A percentile compares a stretch with the other conserved stretches of the same genome.
Conservation (phyloP, 2,888 invertebrate genomes). For the Torymus texanus region DNA sequence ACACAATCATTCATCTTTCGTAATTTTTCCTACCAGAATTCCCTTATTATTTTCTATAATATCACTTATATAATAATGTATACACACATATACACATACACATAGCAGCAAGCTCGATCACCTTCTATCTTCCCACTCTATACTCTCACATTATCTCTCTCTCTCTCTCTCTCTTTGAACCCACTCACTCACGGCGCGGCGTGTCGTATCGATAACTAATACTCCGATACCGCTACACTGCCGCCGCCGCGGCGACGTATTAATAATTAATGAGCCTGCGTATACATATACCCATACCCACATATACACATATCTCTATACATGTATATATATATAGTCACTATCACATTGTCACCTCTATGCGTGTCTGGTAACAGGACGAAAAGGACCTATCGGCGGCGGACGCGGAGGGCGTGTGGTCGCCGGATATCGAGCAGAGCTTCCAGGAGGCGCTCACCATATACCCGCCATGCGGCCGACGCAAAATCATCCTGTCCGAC, state of each 20-base stretch:
- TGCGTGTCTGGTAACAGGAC: constrained; percentile 76
- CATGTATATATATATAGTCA: neutral
- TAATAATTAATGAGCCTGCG: constrained; percentile 42
- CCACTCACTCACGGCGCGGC: neutral
- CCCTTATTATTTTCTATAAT: too few species aligned
- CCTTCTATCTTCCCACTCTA: too few species aligned
- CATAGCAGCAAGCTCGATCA: too few species aligned
- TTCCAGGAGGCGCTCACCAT: constrained; percentile 99
- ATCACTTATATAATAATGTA: too few species aligned
- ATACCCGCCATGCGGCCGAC: constrained; percentile 98
- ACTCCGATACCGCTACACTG: constrained; percentile 12
- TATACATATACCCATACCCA: neutral
- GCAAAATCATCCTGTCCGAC: constrained; percentile 99
- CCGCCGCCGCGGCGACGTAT: constrained; percentile 4
- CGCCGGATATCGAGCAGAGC: constrained; percentile 99
- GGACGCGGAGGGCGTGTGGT: constrained; percentile 99
- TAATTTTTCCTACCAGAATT: too few species aligned
- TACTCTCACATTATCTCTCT: neutral
- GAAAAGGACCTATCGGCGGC: constrained; percentile 95
- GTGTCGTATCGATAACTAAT: constrained; percentile 41
- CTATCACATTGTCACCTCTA: neutral
- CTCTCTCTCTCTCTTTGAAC: constrained; percentile 11
- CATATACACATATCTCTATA: constrained; percentile 44
- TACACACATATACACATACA: too few species aligned
- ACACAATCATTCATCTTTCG: too few species aligned